These are phyloP conservation scores for Drosophila eugracilis DNA, from an alignment of 1,140 invertebrate species.

Conservation along the genomic window DNA sequence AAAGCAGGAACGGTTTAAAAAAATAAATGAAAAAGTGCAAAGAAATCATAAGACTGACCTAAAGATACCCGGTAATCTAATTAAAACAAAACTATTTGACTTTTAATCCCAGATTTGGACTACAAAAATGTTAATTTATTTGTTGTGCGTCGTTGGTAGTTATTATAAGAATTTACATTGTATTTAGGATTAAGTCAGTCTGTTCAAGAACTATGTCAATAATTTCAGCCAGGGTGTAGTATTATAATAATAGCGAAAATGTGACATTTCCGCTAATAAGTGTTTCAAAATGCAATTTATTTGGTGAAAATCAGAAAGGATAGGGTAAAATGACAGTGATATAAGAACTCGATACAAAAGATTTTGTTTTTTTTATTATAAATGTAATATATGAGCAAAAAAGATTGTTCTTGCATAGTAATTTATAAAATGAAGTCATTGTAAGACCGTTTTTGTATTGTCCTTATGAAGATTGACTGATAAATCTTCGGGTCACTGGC, in stretches of 20 bases:
- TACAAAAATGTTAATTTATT: not conserved
- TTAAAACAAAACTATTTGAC: not conserved
- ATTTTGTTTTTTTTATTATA: too few species aligned
- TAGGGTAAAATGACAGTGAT: not conserved
- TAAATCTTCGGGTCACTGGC: not conserved
- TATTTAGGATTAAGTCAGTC: too few species aligned
- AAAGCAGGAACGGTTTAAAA: not conserved
- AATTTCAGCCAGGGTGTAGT: not conserved
- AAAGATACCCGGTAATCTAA: slow-evolving; percentile 26
- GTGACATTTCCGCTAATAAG: not conserved
- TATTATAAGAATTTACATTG: too few species aligned
- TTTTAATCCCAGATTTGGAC: not conserved
- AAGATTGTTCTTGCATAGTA: too few species aligned
- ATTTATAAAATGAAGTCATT: too few species aligned
- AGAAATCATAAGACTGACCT: not conserved
- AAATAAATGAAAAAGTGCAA: not conserved
- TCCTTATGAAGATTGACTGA: not conserved
- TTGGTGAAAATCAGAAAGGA: not conserved
- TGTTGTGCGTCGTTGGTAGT: not conserved
- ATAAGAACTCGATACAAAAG: too few species aligned
- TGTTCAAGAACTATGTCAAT: not conserved
- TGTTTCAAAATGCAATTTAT: not conserved
- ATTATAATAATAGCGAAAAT: not conserved
- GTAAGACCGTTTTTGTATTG: too few species aligned
- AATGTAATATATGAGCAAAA: too few species aligned